Percentiles rank a stretch among this genome's conserved stretches.
Conservation (phyloP, 1,140 invertebrate genomes). For the Drosophila mojavensis region DNA sequence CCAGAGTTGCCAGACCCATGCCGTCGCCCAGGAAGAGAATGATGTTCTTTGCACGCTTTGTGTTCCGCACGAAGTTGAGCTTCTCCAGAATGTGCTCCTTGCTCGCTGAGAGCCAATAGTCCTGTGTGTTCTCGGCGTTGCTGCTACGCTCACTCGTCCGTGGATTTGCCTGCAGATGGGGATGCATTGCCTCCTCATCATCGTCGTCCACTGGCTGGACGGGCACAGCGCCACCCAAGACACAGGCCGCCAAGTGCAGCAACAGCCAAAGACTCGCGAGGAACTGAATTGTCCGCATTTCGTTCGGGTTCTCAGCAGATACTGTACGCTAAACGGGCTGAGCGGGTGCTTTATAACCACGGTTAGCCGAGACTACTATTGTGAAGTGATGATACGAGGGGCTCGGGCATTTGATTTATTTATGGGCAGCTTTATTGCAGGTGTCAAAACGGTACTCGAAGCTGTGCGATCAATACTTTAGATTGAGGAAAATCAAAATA, state of each 20-base stretch:
- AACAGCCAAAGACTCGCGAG: conserved; percentile 1
- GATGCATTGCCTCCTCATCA: conserved; percentile 68
- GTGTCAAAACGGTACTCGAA: conserved; percentile 57
- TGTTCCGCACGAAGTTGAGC: conserved; percentile 78
- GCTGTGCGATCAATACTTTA: conserved; percentile 55
- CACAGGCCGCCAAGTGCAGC: conserved; percentile 35
- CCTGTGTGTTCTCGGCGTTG: conserved; percentile 66
- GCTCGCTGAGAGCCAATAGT: conserved; percentile 79
- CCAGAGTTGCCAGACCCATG: conserved; percentile 91
- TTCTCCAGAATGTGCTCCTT: conserved; percentile 68
- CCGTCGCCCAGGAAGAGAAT: conserved; percentile 93
- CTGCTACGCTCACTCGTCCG: background rate
- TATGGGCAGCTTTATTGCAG: conserved; percentile 46
- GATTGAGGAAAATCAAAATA: conserved; percentile 65
- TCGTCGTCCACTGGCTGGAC: conserved; percentile 23
- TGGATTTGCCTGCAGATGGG: conserved; percentile 28
- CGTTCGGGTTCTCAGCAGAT: conserved; percentile 14
- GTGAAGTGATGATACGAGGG: conserved; percentile 42
- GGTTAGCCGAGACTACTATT: conserved; percentile 17
- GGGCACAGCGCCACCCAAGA: conserved; percentile 54
- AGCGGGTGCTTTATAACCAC: conserved; percentile 55
- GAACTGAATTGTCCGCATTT: conserved; percentile 44
- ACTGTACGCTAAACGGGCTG: conserved; percentile 49
- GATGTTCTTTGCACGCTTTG: conserved; percentile 88
- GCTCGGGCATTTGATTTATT: conserved; percentile 16